Evolutionary conservation across 2,888 invertebrate genomes (phyloP), one percentile per base, ranked within the genome.

Genomic region (Drosophila pseudotalamancana): DNA sequence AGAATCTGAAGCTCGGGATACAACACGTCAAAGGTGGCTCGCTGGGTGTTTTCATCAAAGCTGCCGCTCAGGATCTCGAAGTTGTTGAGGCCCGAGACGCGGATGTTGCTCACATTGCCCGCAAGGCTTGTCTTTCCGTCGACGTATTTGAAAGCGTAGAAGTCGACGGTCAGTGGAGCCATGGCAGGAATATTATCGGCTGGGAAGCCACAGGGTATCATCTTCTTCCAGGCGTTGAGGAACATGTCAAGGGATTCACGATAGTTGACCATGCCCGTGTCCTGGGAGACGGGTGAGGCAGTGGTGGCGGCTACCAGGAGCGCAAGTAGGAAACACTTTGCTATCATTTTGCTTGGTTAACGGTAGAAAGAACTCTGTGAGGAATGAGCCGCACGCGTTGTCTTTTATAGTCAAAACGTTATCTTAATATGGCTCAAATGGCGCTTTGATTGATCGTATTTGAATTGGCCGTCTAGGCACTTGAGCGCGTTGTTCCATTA

Each of bases 141-240:
- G 12, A 21, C 25, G 19, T 31, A 21, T 34, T 66, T 18, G 21
- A 69, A 68, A 11, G 51, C 18, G 8, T 62, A 48, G 45, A 63
- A 75, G 5, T 72, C 60, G 12, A 11, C 5, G 4, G 23, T 66
- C 11, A 70, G 32, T 0, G 89, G 90, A 3, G 84, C 88, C 61
- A 88, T 12, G 1, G 57, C 61, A 0, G 90, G 89, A 4, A 90
- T 63, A 0, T 67, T 54, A 4, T 76, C 37, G 0, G 63, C 23
- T 0, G 78, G 25, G 59, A 69, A 88, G 16, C 90, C 89, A 31
- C 89, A 90, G 2, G 88, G 88, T 64, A 87, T 78, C 4, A 88
- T 71, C 1, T 66, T 71, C 42, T 75, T 68, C 48, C 81, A 75
- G n/a, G 88, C 72, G 2, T 18, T 19, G 1, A 75, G 31, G 29